These are phyloP conservation scores for Podargus strigoides DNA, from an alignment of 2,797 vertebrate genomes.

Conservation along the genomic window DNA sequence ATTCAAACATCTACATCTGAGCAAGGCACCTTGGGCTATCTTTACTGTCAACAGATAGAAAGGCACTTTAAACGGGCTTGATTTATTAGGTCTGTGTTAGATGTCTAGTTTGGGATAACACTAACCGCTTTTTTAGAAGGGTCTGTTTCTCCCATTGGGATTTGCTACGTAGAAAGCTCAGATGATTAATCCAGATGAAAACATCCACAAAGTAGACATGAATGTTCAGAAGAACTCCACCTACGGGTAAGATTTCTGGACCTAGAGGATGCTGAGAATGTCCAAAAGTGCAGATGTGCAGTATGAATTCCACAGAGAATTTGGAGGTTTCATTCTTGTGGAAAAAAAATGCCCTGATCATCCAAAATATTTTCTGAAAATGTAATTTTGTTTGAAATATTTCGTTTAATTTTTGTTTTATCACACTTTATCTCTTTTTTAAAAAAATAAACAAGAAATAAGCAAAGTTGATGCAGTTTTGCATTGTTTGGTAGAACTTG, in stretches of 20 bases:
- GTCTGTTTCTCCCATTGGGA: neutral
- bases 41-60: neutral
- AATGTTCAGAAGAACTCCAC: neutral
- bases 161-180: neutral
- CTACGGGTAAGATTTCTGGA: neutral
- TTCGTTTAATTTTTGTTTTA: neutral
- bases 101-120: neutral
- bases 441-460: neutral
- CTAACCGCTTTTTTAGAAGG: neutral
- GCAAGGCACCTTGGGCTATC: neutral
- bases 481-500: neutral
- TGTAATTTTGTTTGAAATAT: neutral
- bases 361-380: neutral
- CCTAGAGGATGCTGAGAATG: neutral
- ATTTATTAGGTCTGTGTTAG: neutral
- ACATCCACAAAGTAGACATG: neutral
- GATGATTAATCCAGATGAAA: neutral
- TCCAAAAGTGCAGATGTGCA: neutral
- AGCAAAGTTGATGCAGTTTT: neutral
- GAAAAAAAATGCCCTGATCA: neutral
- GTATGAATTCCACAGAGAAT: neutral
- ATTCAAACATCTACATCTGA: neutral
- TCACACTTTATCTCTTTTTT: neutral
- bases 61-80: neutral
- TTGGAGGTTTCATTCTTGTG: neutral